Conservation (phyloP, 1,140 invertebrate species). For the Penaeus vannamei region DNA sequence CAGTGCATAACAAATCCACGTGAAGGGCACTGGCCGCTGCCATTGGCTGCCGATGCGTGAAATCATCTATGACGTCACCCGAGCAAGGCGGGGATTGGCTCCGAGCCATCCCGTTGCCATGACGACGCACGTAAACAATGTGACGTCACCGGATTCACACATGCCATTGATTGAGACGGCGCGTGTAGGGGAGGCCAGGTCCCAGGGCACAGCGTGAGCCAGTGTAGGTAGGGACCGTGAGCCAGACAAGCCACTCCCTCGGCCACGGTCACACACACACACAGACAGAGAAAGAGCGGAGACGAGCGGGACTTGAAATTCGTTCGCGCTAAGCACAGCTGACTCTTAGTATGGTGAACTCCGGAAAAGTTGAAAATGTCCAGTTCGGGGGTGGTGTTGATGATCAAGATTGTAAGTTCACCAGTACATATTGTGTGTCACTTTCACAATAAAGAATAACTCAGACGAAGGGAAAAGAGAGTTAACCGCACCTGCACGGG, state of each 20-base stretch:
- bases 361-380: conserved; percentile 40
- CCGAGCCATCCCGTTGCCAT: conserved; percentile 52
- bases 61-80: conserved; percentile 44
- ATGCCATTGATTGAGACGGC: conserved; percentile 60
- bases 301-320: background rate
- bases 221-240: conserved; percentile 52
- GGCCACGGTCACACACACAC: conserved; percentile 8
- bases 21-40: conserved; percentile 34
- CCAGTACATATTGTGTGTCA: background rate
- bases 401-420: conserved; percentile 39
- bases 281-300: conserved; percentile 25
- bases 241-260: conserved; percentile 18
- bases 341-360: conserved; percentile 17
- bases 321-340: background rate
- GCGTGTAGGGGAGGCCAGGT: conserved; percentile 46
- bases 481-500: no score
- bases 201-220: background rate
- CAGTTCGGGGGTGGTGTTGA: conserved; percentile 24
- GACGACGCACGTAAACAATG: conserved; percentile 60
- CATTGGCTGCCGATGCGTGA: conserved; percentile 26
- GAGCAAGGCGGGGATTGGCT: conserved; percentile 37
- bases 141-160: conserved; percentile 58
- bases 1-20: conserved; percentile 55
- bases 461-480: background rate
- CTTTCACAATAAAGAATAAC: conserved; percentile 12